A percentile compares a stretch with the other conserved stretches of the same genome.
Conservation (phyloP, 2,888 invertebrate species). For the Blastobasis adustella region DNA sequence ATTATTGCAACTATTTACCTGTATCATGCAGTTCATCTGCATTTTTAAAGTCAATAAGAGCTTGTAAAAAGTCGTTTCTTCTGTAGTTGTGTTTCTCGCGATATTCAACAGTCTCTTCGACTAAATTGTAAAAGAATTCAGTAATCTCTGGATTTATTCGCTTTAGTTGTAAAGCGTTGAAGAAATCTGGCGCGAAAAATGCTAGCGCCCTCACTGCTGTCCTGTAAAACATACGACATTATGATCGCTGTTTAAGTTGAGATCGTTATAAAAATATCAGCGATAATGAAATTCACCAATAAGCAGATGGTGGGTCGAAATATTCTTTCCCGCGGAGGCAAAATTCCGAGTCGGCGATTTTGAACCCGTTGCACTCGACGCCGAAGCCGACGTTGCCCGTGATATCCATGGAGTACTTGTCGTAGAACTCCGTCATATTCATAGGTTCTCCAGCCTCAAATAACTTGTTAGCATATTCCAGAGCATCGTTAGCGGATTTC, state of each 20-base stretch:
- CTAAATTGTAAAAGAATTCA: slow-evolving; percentile 53
- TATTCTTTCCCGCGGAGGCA: slow-evolving; percentile 57
- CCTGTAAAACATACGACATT: slow-evolving; percentile 26
- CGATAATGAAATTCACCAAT: slow-evolving; percentile 41
- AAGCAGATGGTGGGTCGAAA: slow-evolving; percentile 49
- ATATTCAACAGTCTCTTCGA: slow-evolving; percentile 51
- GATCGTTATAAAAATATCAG: no score
- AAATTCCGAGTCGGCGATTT: slow-evolving; percentile 71
- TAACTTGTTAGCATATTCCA: slow-evolving; percentile 45
- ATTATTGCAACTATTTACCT: slow-evolving; percentile 24
- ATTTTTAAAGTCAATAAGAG: slow-evolving; percentile 67
- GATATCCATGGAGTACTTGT: slow-evolving; percentile 76
- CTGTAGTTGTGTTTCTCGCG: slow-evolving; percentile 42
- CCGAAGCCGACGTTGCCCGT: slow-evolving; percentile 78
- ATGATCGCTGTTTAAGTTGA: no score
- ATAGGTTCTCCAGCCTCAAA: slow-evolving; percentile 42
- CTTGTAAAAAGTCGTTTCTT: slow-evolving; percentile 71
- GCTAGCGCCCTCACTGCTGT: slow-evolving; percentile 51
- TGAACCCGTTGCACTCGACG: slow-evolving; percentile 75
- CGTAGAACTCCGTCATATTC: slow-evolving; percentile 73
- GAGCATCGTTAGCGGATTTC: slow-evolving; percentile 69
- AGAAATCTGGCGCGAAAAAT: slow-evolving; percentile 55
- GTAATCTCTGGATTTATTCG: slow-evolving; percentile 49
- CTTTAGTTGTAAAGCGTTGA: slow-evolving; percentile 47
- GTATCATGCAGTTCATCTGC: slow-evolving; percentile 31